Base-by-base conservation (phyloP, 2,888 invertebrate genomes). In the Bimastos eiseni region DNA sequence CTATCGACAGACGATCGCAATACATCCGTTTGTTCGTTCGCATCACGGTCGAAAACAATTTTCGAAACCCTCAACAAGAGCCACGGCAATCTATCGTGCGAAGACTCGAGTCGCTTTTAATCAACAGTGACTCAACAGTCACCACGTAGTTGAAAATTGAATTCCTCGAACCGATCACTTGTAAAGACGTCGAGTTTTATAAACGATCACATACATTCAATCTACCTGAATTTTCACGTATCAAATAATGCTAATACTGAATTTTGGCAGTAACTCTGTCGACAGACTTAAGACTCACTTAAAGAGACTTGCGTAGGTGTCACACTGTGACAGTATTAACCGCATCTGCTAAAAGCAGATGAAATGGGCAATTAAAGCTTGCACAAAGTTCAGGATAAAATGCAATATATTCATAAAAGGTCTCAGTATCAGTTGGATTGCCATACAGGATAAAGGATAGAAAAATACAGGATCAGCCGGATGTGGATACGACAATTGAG, bases 21-120 rank as follows among this genome's bases (percentile, higher is more conserved):
- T 70, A 70, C 70, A 70, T 70, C 70, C 30, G 70, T n/a, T 70
- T n/a, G 70, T 30, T 70, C 70, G 70, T 2, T 49, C 70, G 70
- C 70, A n/a, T 70, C 70, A 70, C 70, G 70, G 70, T 70, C 70
- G 70, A 70, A 70, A n/a, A 70, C 30, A n/a, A 70, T 70, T 70
- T 70, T 70, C 70, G 8, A 70, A 70, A 70, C 70, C n/a, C 70
- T 70, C 70, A 70, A n/a, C 30, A 70, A 70, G n/a, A n/a, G 70
- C n/a, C 70, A 70, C 30, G 70, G 70, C n/a, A 70, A 70, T 70
- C 70, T 70, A 70, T 70, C 70, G 70, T 70, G 11, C n/a, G 70
- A 70, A 70, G 70, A 2, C n/a, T 70, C 70, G 70, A 70, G 70
- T n/a, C 70, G 30, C 70, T 70, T 70, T 70, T 70, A 70, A 70